Conservation (phyloP, 2,113 vertebrate species). For the Sylvia atricapilla region DNA sequence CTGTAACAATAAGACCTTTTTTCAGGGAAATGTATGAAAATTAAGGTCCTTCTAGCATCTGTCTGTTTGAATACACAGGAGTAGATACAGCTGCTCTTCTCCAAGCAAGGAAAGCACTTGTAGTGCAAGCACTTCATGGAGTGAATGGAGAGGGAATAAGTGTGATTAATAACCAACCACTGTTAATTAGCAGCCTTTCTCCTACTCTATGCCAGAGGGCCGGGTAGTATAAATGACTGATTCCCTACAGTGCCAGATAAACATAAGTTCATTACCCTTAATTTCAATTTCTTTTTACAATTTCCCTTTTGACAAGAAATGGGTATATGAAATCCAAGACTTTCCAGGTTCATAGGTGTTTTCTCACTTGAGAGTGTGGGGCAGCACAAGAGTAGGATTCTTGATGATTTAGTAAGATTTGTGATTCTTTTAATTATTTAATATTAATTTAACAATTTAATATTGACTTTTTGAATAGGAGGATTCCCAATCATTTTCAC, state of each 20-base stretch:
- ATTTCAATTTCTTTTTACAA: neutral
- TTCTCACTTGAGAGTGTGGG: neutral
- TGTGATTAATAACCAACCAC: conserved; percentile 46
- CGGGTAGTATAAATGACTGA: conserved; percentile 7
- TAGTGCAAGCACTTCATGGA: neutral
- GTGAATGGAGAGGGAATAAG: neutral
- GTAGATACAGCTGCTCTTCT: neutral
- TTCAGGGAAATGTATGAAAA: neutral
- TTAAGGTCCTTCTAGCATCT: neutral
- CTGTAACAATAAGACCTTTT: neutral
- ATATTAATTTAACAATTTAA: neutral
- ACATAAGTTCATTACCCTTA: conserved; percentile 9
- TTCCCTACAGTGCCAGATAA: neutral
- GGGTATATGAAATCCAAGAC: neutral
- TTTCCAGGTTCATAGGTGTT: neutral
- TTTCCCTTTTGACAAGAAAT: neutral
- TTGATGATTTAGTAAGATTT: neutral
- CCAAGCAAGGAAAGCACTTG: neutral
- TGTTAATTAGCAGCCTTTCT: conserved; percentile 42
- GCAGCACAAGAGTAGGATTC: neutral
- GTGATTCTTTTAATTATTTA: neutral
- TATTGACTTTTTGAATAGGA: neutral
- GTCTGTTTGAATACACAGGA: neutral
- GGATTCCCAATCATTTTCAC: neutral
- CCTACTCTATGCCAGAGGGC: neutral